Evolutionary conservation across 92 coral and sea anemone species (phyloP), one percentile per base, ranked within the genome.

Genomic region (Desmophyllum pertusum): DNA sequence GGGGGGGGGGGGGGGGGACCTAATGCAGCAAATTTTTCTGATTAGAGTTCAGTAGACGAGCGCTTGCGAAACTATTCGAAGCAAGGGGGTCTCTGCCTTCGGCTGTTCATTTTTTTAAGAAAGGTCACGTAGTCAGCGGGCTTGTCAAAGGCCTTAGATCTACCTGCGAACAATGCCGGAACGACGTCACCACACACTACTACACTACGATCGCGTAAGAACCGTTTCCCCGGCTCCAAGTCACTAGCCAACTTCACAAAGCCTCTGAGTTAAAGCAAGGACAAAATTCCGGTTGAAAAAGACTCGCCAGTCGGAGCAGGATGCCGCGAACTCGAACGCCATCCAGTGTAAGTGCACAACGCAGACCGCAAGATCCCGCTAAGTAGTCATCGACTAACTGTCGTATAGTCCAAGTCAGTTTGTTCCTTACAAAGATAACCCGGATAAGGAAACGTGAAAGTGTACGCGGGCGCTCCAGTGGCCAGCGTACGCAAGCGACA

Each of bases 151-250:
- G n/a, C n/a, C n/a, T 52, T 2, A 81, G 85, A 64, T n/a, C 68
- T 4, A 87, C 66, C 68, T 90, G 96, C 48, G 55, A 35, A 21
- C 88, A 93, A 61, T 90, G 93, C 70, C 86, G 89, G 7, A 93
- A n/a, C n/a, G 88, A 50, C 63, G 37, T 53, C 93, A 90, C 75
- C 96, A 83, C 74, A 93, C 93, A 38, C 68, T 80, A 29, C 84
- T 90, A 17, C 96, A n/a, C n/a, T n/a, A n/a, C n/a, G n/a, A 90
- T 75, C 85, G 92, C 15, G 88, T 70, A n/a, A 30, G 84, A 81
- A 30, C 87, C 88, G 75, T 11, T n/a, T n/a, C n/a, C n/a, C 57
- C 18, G 66, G 36, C 23, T 21, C 5, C 48, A 61, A 27, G 31
- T 21, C 43, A 59, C 39, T 30, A 45, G 57, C 78, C n/a, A n/a